Evolutionary conservation across 2,888 invertebrate genomes (phyloP).

Genomic region (Agelastica alni): DNA sequence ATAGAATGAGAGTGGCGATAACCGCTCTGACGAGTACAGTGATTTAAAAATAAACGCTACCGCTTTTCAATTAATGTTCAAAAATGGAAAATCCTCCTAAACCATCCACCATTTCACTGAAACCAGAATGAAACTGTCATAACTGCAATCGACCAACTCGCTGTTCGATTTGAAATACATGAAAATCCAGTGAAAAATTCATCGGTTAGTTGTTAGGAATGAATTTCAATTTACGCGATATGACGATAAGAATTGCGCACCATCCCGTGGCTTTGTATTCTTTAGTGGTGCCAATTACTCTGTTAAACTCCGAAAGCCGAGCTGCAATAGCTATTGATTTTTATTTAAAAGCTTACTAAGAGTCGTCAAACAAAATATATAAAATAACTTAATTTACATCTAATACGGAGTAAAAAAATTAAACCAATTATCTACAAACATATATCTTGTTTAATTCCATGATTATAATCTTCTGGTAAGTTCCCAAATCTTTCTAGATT

Average conservation of each 20-base stretch:
- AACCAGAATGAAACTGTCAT: constrained; percentile 52
- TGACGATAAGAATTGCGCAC: constrained; percentile 47
- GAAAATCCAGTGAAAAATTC: constrained; percentile 19
- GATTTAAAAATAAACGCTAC: constrained; percentile 42
- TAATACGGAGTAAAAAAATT: constrained; percentile 10
- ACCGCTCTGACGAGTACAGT: constrained; percentile 31
- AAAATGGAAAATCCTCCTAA: constrained; percentile 55
- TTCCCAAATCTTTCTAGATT: no score
- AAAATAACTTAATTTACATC: no score
- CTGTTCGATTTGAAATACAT: constrained; percentile 13
- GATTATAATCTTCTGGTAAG: no score
- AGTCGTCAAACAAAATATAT: no score
- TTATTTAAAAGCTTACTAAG: not conserved
- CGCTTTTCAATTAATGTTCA: constrained; percentile 54
- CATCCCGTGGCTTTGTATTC: constrained; percentile 29
- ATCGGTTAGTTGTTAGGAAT: constrained; percentile 43
- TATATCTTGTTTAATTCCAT: no score
- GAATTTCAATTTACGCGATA: constrained; percentile 54
- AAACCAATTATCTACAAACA: no score
- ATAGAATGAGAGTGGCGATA: constrained; percentile 32
- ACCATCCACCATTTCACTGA: constrained; percentile 53
- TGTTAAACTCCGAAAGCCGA: constrained; percentile 24
- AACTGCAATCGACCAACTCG: constrained; percentile 38
- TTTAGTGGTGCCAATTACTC: constrained; percentile 29
- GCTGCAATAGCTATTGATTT: constrained; percentile 31